Evolutionary conservation across 53 echinoderm and acorn worm species (phyloP), one percentile per base, ranked within the genome.

Genomic region (Patiria pectinifera): DNA sequence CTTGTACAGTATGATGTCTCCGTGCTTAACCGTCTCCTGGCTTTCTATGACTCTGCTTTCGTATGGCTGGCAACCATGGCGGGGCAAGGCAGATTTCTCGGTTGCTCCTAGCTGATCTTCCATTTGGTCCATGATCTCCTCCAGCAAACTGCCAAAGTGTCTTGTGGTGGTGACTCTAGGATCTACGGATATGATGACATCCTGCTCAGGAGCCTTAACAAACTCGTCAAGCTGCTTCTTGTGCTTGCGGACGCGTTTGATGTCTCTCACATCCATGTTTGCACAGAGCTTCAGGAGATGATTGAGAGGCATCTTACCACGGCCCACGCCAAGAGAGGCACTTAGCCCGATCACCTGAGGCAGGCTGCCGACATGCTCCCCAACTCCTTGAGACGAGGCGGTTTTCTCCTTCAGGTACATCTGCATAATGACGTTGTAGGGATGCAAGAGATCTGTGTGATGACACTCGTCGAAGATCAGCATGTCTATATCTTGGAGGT

Each of bases 401-500:
- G 48, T n/a, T 35, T 69, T 26, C 23, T 92, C 84, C 49, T 71
- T 89, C 62, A 96, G 76, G 83, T 96, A 96, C 45, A 78, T 76
- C 69, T 83, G 77, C 96, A 96, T 96, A 83, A 96, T 93, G 62
- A 87, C 94, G 80, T 96, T 96, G 85, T 96, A 96, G 1, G 96
- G 94, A 89, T 96, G 96, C 35, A 82, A 87, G 10, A 94, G 88
- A 14, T 93, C 94, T 0, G 96, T 94, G 85, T 96, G 96, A 63
- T 96, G 96, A 59, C 94, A 94, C 87, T 96, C 96, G 72, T 96
- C 96, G 59, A 94, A 94, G 46, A 96, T 86, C 62, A 96, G 48
- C 93, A 96, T 93, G 6, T 91, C 62, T 2, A 86, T 59, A 76
- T 93, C 93, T 11, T 84, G 70, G 8, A 96, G 61, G 1, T 69